Conservation (phyloP, 2,888 invertebrate species). For the Lepidonotus clava region DNA sequence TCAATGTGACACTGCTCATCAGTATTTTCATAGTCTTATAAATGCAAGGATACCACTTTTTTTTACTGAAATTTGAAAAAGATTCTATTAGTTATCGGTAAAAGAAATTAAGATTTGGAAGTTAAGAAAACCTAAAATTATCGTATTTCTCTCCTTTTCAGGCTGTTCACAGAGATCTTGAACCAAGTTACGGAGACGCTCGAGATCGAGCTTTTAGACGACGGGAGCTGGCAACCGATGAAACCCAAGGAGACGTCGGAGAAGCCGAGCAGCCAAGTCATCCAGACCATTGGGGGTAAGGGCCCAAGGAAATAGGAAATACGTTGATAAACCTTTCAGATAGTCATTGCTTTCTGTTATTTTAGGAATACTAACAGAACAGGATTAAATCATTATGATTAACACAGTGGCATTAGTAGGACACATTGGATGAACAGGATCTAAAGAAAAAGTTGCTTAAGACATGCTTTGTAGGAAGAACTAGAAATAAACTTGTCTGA, state of each 20-base stretch:
- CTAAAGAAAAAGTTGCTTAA: too few species aligned
- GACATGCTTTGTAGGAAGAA: too few species aligned
- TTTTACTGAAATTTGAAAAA: too few species aligned
- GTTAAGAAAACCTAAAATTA: neutral
- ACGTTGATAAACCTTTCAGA: too few species aligned
- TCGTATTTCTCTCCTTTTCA: slow-evolving; percentile 62
- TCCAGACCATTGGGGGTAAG: slow-evolving; percentile 59
- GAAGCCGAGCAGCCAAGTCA: neutral
- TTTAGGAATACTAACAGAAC: neutral
- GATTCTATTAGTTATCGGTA: too few species aligned
- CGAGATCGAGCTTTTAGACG: slow-evolving; percentile 80
- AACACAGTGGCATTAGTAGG: too few species aligned
- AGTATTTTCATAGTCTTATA: too few species aligned
- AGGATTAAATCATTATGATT: too few species aligned
- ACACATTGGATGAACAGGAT: too few species aligned
- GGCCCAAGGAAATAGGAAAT: neutral
- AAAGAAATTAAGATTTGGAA: neutral
- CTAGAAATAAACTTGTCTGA: too few species aligned
- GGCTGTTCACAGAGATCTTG: slow-evolving; percentile 80
- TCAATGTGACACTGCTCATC: too few species aligned
- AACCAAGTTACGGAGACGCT: slow-evolving; percentile 74
- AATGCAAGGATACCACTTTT: neutral
- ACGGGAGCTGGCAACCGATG: slow-evolving; percentile 80
- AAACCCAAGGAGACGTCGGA: slow-evolving; percentile 66
- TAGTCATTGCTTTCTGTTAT: neutral